These are phyloP conservation scores for Lytechinus variegatus DNA, from an alignment of 35 echinoderm and acorn worm species.

Conservation along the genomic window DNA sequence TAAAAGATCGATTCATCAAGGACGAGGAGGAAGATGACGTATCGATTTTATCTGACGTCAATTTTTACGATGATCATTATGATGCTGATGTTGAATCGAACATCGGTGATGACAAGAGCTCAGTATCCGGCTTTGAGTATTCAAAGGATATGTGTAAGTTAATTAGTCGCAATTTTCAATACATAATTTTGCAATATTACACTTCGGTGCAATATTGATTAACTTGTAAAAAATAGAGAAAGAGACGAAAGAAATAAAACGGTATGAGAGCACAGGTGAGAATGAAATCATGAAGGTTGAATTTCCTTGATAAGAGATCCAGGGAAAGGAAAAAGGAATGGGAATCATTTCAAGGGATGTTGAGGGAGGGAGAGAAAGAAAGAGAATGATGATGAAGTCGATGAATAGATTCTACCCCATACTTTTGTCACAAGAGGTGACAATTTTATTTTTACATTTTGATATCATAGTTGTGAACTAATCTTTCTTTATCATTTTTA, in stretches of 20 bases:
- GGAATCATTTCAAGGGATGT: neutral
- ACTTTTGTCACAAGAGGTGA: too few relatives aligned
- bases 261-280: too few relatives aligned
- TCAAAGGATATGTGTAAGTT: neutral
- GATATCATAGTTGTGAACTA: too few relatives aligned
- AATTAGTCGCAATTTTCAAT: neutral
- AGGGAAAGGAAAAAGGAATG: neutral
- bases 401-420: too few relatives aligned
- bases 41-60: neutral
- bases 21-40: neutral
- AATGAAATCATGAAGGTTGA: too few relatives aligned
- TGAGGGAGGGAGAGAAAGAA: neutral
- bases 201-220: too few relatives aligned
- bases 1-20: neutral
- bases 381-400: neutral
- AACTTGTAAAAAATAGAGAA: too few relatives aligned
- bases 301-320: too few relatives aligned
- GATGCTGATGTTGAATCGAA: neutral
- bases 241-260: too few relatives aligned
- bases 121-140: neutral
- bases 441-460: too few relatives aligned
- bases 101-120: neutral
- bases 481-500: too few relatives aligned
- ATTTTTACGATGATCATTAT: neutral
- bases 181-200: too few relatives aligned